Base-by-base conservation (phyloP, 2,797 vertebrate genomes). In the Heliangelus exortis region DNA sequence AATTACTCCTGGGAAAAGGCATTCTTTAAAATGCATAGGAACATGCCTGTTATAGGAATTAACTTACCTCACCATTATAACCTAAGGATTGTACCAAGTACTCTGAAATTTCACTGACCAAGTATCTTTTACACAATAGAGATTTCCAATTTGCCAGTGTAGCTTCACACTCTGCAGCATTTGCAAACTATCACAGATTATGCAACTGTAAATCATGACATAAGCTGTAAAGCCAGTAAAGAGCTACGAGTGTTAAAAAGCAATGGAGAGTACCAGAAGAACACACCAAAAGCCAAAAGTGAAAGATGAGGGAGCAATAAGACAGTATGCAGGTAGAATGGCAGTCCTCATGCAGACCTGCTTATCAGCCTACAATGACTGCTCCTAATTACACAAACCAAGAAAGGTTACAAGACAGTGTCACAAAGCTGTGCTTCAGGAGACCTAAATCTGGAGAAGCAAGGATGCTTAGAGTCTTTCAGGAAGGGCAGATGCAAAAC, bases 291-390 rank as follows among this genome's bases (percentile, higher is more conserved):
- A 80, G 4, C 39, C 22, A 71, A 14, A 50, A 41, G n/a, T 5
- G 16, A 55, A 69, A 72, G 19, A 51, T 6, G 3, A 57, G 28
- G 7, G 26, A 59, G 25, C 10, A 58, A 61, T 48, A 18, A 63
- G 8, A 25, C 45, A 87, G 54, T 53, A 75, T 21, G 39, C 28
- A 87, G 51, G 14, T 10, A 55, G n/a, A 23, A 34, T 15, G 16
- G 10, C 18, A 13, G 47, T 58, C 45, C 59, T 36, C 82, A 19
- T 0, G 0, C 5, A 55, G n/a, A 21, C 6, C 23, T 3, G 4
- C 39, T 58, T 51, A 51, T 18, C 39, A 58, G 47, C 12, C 25
- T 48, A 5, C 41, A 55, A 6, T 12, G 10, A 50, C 18, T 73
- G 45, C 31, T 81, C 55, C n/a, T 76, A 68, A 51, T 48, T 51